phyloP scores from a whole-genome alignment of 2,113 vertebrate species.

The Lasiurus cinereus region DNA sequence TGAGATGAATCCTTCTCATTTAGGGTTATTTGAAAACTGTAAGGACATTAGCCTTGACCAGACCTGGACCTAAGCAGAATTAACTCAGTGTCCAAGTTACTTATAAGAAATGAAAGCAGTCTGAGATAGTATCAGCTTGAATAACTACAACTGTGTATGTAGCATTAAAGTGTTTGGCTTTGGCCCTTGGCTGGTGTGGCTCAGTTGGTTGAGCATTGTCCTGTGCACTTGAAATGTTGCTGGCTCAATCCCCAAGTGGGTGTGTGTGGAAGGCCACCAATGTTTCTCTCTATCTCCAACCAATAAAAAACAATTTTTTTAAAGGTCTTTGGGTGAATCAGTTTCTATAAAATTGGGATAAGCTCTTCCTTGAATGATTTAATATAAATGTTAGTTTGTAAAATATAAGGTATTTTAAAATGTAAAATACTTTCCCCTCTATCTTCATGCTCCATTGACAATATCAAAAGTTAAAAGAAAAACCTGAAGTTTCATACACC shows the following conservation, averaged over 20 bases:
- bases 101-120: background rate
- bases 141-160: background rate
- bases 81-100: slow-evolving; percentile 13
- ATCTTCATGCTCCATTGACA: background rate
- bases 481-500: no score
- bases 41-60: background rate
- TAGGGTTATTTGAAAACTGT: background rate
- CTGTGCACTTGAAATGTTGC: background rate
- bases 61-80: slow-evolving; percentile 25
- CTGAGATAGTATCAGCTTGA: background rate
- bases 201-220: background rate
- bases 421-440: background rate
- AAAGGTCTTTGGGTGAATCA: background rate
- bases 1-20: slow-evolving; percentile 4
- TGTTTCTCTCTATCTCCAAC: background rate
- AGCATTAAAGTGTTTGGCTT: background rate
- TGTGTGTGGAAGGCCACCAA: no score
- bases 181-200: background rate
- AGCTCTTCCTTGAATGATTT: background rate
- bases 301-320: background rate
- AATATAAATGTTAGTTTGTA: background rate
- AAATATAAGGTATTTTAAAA: background rate
- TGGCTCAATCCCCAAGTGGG: background rate
- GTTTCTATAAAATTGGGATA: slow-evolving; percentile 8
- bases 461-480: background rate